These are phyloP conservation scores for Mus minutoides DNA, from an alignment of 2,797 vertebrate species.

Conservation along the genomic window DNA sequence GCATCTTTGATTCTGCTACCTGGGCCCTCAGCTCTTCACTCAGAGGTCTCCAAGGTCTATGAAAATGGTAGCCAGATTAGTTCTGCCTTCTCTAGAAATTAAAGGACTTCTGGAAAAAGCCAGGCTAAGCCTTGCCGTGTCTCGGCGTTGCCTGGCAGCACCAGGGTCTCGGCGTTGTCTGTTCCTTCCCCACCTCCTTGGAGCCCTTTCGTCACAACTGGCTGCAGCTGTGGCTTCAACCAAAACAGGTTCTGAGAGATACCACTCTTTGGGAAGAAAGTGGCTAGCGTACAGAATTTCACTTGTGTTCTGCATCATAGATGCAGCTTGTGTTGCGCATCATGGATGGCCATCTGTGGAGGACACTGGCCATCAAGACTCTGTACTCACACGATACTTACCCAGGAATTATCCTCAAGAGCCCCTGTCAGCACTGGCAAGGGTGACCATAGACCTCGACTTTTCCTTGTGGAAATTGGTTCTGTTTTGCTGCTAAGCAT, in stretches of 20 bases:
- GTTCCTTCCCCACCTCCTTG: background rate
- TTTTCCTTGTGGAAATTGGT: fast-evolving
- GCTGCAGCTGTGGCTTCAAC: background rate
- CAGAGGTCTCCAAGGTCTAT: background rate
- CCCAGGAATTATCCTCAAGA: background rate
- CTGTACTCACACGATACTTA: fast-evolving
- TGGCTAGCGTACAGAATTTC: fast-evolving
- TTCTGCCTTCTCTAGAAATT: conserved; percentile 12
- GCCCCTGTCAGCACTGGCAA: background rate
- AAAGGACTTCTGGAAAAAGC: conserved; percentile 1
- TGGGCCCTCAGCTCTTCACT: background rate
- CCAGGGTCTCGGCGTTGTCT: background rate
- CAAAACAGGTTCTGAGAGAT: background rate
- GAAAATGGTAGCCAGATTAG: background rate
- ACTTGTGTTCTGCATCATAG: too few species aligned
- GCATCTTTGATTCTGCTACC: background rate
- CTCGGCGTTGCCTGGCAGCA: background rate
- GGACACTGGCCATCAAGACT: background rate
- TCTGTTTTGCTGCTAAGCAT: fast-evolving
- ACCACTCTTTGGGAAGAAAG: background rate
- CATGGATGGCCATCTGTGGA: fast-evolving
- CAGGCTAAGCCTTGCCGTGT: fast-evolving
- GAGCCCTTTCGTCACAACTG: fast-evolving
- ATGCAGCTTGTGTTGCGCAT: fast-evolving
- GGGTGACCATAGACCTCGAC: background rate